Base-by-base conservation (phyloP, 2,888 invertebrate genomes). In the Tromatobia lineatoria region DNA sequence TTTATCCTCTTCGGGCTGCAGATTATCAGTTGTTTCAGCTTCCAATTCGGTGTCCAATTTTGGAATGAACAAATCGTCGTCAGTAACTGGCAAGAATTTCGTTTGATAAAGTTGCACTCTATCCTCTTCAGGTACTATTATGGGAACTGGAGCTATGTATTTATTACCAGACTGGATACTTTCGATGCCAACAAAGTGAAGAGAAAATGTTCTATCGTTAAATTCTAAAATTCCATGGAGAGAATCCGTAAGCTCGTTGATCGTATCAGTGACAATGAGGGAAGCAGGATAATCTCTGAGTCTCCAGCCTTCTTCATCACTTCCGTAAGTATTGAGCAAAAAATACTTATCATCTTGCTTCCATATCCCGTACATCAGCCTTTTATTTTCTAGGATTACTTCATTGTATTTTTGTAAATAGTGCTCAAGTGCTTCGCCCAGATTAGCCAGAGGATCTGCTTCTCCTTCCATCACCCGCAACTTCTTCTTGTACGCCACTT, bases 301-400 rank as follows among this genome's bases (percentile, higher is more conserved):
- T 38, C 90, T 86, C 91, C 91, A 92, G 29, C 93, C 93, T 8
- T 92, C 90, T 3, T 73, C 67, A 54, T 92, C 91, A 57, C 86
- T 87, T 0, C 93, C 93, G 34, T 93, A 93, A n/a, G 92, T 90
- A 88, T 94, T 93, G 11, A 93, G 90, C 3, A 93, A 4, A 47
- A 87, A 90, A 73, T 88, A 93, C 25, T 89, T 88, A 0, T 78
- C 81, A 0, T 87, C 83, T 0, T 87, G 79, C 50, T 89, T 91
- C 92, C 92, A 93, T 23, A 93, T 78, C 0, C 88, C 90, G 23
- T 91, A 94, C 82, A 89, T 87, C 18, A 92, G 78, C 7, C 82
- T 86, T 13, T 89, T 91, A 79, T 92, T 93, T 80, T 93, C 93
- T 29, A 94, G 25, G 0, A 93, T 67, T 11, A 90, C 18, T 70